Conservation (phyloP, 2,888 invertebrate species). For the Resseliella maxima region DNA sequence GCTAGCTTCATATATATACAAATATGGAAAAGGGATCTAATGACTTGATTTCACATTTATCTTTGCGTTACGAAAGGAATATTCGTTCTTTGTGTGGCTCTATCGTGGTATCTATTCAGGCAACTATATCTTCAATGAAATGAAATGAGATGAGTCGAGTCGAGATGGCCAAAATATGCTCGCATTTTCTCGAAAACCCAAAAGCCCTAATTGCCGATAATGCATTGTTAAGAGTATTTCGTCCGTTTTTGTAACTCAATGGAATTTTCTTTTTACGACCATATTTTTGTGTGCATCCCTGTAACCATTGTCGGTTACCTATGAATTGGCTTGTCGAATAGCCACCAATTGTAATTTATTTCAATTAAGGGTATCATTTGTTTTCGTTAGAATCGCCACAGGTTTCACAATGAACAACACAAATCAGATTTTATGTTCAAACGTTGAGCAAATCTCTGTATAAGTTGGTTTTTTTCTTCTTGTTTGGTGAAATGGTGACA, state of each 20-base stretch:
- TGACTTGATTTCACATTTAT: constrained; percentile 51
- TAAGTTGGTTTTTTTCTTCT: not conserved
- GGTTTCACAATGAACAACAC: not conserved
- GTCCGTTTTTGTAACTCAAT: not conserved
- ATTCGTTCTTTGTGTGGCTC: not conserved
- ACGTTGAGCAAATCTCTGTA: not conserved
- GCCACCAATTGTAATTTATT: constrained; percentile 8
- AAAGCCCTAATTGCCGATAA: constrained; percentile 49
- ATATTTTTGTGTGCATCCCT: not conserved
- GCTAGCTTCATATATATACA: not conserved
- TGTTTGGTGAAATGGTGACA: not conserved
- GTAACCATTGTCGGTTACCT: not conserved
- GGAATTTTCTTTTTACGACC: not conserved
- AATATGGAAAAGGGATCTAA: constrained; percentile 28
- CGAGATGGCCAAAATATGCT: not conserved
- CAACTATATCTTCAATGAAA: too few species aligned
- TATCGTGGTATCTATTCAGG: not conserved
- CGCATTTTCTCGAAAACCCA: not conserved
- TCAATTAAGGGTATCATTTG: constrained; percentile 52
- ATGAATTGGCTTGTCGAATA: constrained; percentile 14
- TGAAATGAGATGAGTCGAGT: not conserved
- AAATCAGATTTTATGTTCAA: not conserved
- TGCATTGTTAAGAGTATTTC: constrained; percentile 46
- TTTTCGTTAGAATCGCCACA: constrained; percentile 34
- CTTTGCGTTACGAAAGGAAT: not conserved